Evolutionary conservation across 2,888 invertebrate genomes (phyloP).

Genomic region (Nezara viridula): DNA sequence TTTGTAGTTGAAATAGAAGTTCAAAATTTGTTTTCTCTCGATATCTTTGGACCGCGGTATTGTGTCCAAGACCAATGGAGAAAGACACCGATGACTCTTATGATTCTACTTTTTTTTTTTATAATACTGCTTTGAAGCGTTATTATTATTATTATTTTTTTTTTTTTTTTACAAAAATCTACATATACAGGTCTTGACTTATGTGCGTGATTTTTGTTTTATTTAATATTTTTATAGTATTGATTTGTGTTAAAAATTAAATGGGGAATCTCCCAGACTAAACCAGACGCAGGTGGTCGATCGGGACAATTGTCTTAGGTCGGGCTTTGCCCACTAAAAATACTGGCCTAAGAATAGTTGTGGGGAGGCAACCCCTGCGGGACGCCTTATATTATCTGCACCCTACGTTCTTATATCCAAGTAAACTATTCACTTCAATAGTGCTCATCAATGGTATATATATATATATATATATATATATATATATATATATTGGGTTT

Average conservation of each 20-base stretch:
- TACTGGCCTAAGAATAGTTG: slow-evolving; percentile 50
- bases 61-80: too few relatives aligned
- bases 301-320: slow-evolving; percentile 55
- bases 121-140: too few relatives aligned
- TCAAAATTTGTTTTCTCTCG: too few relatives aligned
- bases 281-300: slow-evolving; percentile 16
- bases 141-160: not conserved
- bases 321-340: slow-evolving; percentile 39
- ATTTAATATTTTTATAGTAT: too few relatives aligned
- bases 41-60: too few relatives aligned
- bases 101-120: too few relatives aligned
- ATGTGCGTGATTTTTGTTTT: too few relatives aligned
- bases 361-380: slow-evolving; percentile 48
- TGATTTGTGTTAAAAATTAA: not conserved
- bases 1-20: too few relatives aligned
- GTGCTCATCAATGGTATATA: not conserved
- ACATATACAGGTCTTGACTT: too few relatives aligned
- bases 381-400: slow-evolving; percentile 3
- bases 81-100: too few relatives aligned
- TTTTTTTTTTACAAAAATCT: too few relatives aligned
- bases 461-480: not conserved
- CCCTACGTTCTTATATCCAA: not conserved
- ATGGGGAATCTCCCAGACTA: not conserved
- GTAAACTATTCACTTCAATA: not conserved
- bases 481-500: not conserved